Evolutionary conservation across 2,113 vertebrate genomes (phyloP).

Genomic region (Nanorana parkeri): DNA sequence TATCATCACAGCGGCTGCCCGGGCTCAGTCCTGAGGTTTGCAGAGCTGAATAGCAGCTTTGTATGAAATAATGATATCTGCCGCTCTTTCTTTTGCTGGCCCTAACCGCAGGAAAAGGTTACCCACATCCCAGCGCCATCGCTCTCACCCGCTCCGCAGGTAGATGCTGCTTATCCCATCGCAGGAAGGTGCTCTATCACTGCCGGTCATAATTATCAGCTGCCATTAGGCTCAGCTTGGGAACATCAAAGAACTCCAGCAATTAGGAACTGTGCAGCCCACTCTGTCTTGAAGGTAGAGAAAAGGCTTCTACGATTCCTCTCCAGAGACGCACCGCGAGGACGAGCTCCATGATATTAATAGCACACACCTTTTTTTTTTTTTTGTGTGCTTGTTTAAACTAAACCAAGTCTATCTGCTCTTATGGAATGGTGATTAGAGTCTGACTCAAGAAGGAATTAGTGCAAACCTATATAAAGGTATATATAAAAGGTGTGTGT

Average conservation of each 20-base stretch:
- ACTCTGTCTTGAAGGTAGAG: conserved; percentile 1
- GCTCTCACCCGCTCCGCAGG: not conserved
- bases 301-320: conserved; percentile 8
- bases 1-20: too few relatives aligned
- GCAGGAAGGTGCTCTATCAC: conserved; percentile 13
- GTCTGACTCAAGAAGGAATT: too few relatives aligned
- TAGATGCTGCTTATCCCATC: not conserved
- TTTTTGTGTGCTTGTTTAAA: not conserved
- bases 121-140: not conserved
- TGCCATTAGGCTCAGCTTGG: not conserved
- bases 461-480: too few relatives aligned
- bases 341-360: not conserved
- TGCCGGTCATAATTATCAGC: conserved; percentile 11
- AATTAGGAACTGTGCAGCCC: conserved; percentile 14
- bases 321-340: not conserved
- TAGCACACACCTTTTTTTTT: not conserved
- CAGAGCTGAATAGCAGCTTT: too few relatives aligned
- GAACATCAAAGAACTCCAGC: conserved; percentile 40
- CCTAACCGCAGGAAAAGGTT: conserved; percentile 10
- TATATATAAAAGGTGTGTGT: too few relatives aligned
- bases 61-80: not conserved
- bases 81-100: not conserved
- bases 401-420: too few relatives aligned
- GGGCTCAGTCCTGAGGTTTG: too few relatives aligned
- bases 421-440: too few relatives aligned